Base-by-base conservation (phyloP, 2,888 invertebrate species). In the Bombylius major region DNA sequence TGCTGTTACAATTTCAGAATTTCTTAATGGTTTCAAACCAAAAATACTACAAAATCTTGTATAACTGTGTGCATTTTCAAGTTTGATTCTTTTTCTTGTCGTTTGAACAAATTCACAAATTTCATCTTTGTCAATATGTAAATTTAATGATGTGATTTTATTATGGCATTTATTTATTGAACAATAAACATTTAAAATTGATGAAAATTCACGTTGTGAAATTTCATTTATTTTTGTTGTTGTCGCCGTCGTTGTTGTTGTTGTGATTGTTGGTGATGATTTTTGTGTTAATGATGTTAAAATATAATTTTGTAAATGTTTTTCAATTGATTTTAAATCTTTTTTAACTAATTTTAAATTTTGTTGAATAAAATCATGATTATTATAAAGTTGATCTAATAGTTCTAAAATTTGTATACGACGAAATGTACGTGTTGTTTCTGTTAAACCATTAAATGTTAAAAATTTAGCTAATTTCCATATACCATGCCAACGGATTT, bases 361-460 rank as follows among this genome's bases (percentile, higher is more conserved):
- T 34, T 62, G 58, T 48, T 61, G 64, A n/a, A 67, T 63, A 5
- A 69, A 55, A 49, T 65, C 64, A 53, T 63, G 70, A 62, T 83
- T 81, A 51, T 77, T 76, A 67, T 83, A 87, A 61, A 86, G 82
- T 5, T 80, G 75, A n/a, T 76, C 73, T 50, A 87, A 67, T 57
- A 87, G 71, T 65, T 86, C 84, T 3, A 84, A 65, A 0, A 83
- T 83, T 72, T 87, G 86, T 59, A 79, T 81, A 48, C 83, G 78
- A 33, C 84, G 76, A 64, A 82, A 87, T 39, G 82, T 80, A 58
- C 86, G 76, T 4, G 84, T 78, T 31, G 77, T 76, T 23, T 72
- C 69, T 54, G 78, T 77, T 58, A 87, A 82, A 54, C 82, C 76
- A 65, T 80, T 81, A 33, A 79, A 75, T n/a, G 81, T 73, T 53